These are phyloP conservation scores for Aphelocoma californica DNA, from an alignment of 2,797 vertebrate genomes.

Conservation along the genomic window DNA sequence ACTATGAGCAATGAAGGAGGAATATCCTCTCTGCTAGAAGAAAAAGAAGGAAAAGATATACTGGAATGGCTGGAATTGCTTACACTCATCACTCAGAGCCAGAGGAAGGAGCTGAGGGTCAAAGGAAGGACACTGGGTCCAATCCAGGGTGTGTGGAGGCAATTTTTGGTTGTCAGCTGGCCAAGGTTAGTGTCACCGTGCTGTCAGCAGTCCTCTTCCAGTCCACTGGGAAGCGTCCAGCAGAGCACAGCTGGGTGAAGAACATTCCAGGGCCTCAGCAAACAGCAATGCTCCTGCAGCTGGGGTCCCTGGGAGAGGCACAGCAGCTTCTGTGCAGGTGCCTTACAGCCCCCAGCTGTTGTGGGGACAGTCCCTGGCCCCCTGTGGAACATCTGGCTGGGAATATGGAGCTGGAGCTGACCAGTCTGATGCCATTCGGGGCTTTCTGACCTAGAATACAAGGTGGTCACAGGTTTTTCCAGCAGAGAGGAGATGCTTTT, in stretches of 20 bases:
- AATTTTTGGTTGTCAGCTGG: neutral
- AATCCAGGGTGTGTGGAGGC: neutral
- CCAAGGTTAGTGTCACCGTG: neutral
- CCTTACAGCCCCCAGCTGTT: neutral
- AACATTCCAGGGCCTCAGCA: neutral
- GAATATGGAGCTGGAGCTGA: neutral
- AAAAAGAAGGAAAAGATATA: neutral
- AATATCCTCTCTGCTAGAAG: neutral
- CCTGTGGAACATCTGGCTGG: neutral
- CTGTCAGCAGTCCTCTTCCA: neutral
- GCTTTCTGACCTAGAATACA: neutral
- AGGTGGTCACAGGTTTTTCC: neutral
- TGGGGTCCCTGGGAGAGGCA: neutral
- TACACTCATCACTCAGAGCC: neutral
- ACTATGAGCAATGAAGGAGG: neutral
- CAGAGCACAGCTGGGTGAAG: neutral
- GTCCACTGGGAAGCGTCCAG: neutral
- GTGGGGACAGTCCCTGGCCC: neutral
- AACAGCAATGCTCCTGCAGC: neutral
- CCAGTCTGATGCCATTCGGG: fast-evolving
- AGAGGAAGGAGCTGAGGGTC: constrained; percentile 23
- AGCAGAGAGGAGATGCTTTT: neutral
- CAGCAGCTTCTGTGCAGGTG: neutral
- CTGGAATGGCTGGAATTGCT: neutral
- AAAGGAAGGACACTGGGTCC: neutral